Base-by-base conservation (phyloP, 2,888 invertebrate species). In the Lasioglossum zephyrum region DNA sequence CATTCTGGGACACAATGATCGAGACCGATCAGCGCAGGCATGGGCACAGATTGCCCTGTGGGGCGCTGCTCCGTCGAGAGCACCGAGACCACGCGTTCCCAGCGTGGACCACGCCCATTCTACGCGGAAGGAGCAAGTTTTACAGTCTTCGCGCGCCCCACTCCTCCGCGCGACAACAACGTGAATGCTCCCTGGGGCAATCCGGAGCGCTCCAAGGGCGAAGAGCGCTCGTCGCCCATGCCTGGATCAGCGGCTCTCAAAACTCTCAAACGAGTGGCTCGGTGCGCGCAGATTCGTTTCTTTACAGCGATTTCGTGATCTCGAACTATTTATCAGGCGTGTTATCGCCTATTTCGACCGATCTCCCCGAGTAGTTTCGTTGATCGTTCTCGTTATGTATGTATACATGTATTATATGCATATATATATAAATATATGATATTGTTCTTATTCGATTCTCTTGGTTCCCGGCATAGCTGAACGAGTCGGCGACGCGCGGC, bases 231-330 rank as follows among this genome's bases (percentile, higher is more conserved):
- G 9, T n/a, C 26, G 60, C 60, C n/a, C 60, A 60, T 60, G 53
- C 53, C 53, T 60, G 60, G 60, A 60, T 60, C 60, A 66, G 31
- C 63, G 16, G 36, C 31, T 66, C 31, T 39, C 69, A 18, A 36
- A 18, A 53, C 39, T 39, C 36, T 69, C 36, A 39, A 22, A 69
- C 88, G 93, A 94, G 94, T 95, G 94, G 94, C 92, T 95, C 95
- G 95, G 95, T 94, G 94, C 94, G 95, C 94, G 92, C 93, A 93
- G 88, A 92, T 93, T 93, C 93, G 93, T 93, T 94, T 94, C 93
- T 93, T 93, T 93, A 93, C 92, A 91, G 84, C 82, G 89, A 82
- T 79, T 76, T 79, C 81, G 83, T 66, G 70, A 88, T 77, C 82
- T 81, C 87, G 90, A 80, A 31, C 36, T 66, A 66, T 53, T 22